These are phyloP conservation scores for Calidris pugnax DNA, from an alignment of 2,113 vertebrate genomes.

Conservation along the genomic window DNA sequence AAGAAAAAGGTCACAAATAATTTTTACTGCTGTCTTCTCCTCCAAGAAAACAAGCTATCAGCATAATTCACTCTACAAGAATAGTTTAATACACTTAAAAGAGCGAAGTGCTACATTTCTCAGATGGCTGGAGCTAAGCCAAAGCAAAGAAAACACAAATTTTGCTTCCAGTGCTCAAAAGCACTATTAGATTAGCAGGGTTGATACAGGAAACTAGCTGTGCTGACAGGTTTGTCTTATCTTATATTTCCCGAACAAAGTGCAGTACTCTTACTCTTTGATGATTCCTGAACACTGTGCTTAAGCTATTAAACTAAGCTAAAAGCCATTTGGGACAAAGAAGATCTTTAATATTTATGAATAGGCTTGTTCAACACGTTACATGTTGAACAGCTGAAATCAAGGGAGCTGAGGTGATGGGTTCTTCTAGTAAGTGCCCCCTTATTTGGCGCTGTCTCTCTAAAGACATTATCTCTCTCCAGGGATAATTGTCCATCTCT, in stretches of 20 bases:
- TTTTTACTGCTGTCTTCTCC: constrained; percentile 10
- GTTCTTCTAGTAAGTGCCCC: not conserved
- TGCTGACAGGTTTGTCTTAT: not conserved
- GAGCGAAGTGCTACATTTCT: not conserved
- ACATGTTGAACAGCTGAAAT: not conserved
- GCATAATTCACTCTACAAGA: constrained; percentile 25
- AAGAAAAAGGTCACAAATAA: not conserved
- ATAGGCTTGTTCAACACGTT: not conserved
- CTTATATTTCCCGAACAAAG: not conserved
- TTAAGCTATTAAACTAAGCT: not conserved
- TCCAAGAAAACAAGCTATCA: constrained; percentile 43
- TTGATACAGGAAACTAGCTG: not conserved
- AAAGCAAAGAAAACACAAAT: not conserved
- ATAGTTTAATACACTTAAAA: constrained; percentile 40
- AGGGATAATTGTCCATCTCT: not conserved
- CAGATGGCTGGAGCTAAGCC: not conserved
- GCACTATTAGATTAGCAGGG: not conserved
- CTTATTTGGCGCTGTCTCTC: not conserved
- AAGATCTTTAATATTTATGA: not conserved
- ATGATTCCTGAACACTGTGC: not conserved
- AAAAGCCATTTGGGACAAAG: not conserved
- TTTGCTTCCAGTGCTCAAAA: constrained; percentile 3
- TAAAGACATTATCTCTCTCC: not conserved
- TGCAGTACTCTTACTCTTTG: not conserved
- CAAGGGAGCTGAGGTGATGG: not conserved